These are phyloP conservation scores for Stenolophus ochropezus DNA, from an alignment of 2,888 invertebrate genomes.

Conservation along the genomic window DNA sequence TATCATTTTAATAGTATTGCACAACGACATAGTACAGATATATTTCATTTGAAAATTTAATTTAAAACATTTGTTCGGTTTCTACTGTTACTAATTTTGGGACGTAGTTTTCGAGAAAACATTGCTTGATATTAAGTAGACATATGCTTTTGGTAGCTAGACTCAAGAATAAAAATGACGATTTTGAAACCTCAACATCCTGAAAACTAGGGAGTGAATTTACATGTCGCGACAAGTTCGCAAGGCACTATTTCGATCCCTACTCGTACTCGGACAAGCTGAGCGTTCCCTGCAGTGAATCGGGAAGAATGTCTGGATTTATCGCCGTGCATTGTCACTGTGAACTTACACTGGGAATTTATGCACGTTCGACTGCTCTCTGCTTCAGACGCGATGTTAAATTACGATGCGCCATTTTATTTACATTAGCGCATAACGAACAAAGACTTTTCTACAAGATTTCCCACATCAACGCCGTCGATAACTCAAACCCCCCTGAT, in stretches of 20 bases:
- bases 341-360: constrained; percentile 39
- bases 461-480: neutral
- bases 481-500: neutral
- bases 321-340: constrained; percentile 36
- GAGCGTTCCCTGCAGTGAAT: neutral
- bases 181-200: too few species aligned
- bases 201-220: too few species aligned
- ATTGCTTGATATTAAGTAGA: too few species aligned
- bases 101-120: too few species aligned
- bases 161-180: too few species aligned
- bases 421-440: constrained; percentile 42
- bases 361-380: constrained; percentile 37
- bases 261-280: neutral
- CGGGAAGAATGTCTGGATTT: constrained; percentile 16
- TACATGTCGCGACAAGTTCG: neutral
- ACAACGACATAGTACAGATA: too few species aligned
- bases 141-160: too few species aligned
- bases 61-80: too few species aligned
- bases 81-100: too few species aligned
- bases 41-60: too few species aligned
- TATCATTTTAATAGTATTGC: too few species aligned
- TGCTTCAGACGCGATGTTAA: constrained; percentile 33
- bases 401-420: constrained; percentile 39
- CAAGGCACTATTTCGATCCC: neutral
- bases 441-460: constrained; percentile 27